phyloP scores from a whole-genome alignment of 1,140 invertebrate genomes.

The Apocrypta bakeri region DNA sequence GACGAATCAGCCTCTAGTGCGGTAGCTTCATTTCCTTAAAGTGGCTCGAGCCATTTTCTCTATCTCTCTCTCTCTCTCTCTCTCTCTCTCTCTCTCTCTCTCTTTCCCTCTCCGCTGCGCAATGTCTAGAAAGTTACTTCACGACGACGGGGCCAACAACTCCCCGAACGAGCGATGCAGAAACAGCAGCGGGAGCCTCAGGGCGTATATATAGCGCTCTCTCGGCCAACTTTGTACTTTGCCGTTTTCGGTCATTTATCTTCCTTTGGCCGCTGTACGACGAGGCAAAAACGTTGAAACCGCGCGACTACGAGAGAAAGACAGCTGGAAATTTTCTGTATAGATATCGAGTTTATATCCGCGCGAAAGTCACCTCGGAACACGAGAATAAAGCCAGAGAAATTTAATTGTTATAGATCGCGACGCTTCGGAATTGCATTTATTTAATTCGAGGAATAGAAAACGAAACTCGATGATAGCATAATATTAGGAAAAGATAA shows the following conservation, averaged over 20 bases:
- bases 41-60: constrained; percentile 36
- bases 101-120: too few relatives aligned
- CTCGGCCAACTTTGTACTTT: constrained; percentile 38
- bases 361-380: too few relatives aligned
- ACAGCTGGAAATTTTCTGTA: background rate
- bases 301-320: background rate
- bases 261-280: constrained; percentile 16
- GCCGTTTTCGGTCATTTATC: constrained; percentile 30
- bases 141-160: background rate
- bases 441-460: too few relatives aligned
- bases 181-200: constrained; percentile 7
- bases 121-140: background rate
- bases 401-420: background rate
- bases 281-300: background rate
- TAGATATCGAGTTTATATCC: background rate
- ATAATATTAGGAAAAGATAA: too few relatives aligned
- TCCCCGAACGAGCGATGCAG: constrained; percentile 36
- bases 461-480: too few relatives aligned
- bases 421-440: too few relatives aligned
- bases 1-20: constrained; percentile 12
- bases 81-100: too few relatives aligned
- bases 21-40: constrained; percentile 25
- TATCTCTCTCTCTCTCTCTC: too few relatives aligned
- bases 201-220: too few relatives aligned
- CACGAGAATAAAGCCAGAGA: background rate